A percentile compares a stretch with the other conserved stretches of the same genome.
These are phyloP conservation scores for Plemyria rubiginata DNA, from an alignment of 2,888 invertebrate genomes.

Conservation along the genomic window DNA sequence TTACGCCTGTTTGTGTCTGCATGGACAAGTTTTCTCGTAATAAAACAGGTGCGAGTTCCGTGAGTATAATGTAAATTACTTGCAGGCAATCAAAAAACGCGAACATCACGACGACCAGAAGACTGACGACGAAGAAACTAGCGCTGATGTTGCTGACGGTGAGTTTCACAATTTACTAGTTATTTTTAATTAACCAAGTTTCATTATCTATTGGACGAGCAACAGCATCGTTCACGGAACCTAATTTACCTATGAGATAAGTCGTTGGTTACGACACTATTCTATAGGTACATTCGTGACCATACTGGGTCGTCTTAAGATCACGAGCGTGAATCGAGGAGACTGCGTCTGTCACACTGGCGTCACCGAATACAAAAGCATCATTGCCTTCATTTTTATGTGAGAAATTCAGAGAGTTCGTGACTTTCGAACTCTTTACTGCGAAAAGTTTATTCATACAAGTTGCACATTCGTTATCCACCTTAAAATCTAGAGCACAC, in stretches of 20 bases:
- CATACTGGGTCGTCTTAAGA: conserved; percentile 61
- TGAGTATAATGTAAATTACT: conserved; percentile 51
- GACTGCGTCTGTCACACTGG: conserved; percentile 60
- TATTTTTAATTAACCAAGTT: conserved; percentile 33
- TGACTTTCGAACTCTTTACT: conserved; percentile 57
- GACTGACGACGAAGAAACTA: conserved; percentile 73
- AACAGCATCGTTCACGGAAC: conserved; percentile 44
- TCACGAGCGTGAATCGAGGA: conserved; percentile 63
- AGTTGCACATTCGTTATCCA: conserved; percentile 25
- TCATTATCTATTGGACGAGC: conserved; percentile 34
- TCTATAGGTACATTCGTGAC: conserved; percentile 78
- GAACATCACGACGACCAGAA: conserved; percentile 73
- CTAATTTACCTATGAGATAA: conserved; percentile 60
- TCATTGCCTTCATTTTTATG: conserved; percentile 61
- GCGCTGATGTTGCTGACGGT: conserved; percentile 75
- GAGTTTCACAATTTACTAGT: conserved; percentile 52
- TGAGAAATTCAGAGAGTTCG: conserved; percentile 58
- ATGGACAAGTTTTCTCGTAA: conserved; percentile 41
- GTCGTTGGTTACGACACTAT: conserved; percentile 67
- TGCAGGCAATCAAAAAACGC: conserved; percentile 80
- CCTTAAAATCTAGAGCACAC: conserved; percentile 30
- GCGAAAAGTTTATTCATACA: conserved; percentile 36
- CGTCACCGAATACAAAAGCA: conserved; percentile 59
- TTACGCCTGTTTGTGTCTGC: conserved; percentile 50
- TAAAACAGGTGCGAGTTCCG: conserved; percentile 20